Percentiles rank a stretch among this genome's conserved stretches.
Evolutionary conservation across 2,113 vertebrate genomes (phyloP).

Genomic region (Asarcornis scutulata): DNA sequence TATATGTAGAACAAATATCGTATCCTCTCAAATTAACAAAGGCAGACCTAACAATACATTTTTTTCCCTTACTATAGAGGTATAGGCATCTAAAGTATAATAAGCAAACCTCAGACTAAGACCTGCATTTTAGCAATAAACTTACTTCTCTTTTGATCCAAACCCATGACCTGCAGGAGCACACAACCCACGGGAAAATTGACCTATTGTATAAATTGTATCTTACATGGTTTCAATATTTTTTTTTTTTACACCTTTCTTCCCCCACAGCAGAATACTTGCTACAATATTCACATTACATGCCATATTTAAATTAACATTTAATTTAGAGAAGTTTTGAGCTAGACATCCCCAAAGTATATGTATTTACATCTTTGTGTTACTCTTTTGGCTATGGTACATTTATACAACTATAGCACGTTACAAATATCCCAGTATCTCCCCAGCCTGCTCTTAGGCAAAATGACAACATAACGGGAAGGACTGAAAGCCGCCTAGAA

Average conservation of each 20-base stretch:
- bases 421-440: not conserved
- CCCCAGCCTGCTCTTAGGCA: not conserved
- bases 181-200: not conserved
- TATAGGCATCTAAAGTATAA: not conserved
- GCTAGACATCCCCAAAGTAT: not conserved
- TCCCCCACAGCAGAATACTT: not conserved
- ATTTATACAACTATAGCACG: not conserved
- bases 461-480: not conserved
- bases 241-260: not conserved
- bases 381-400: not conserved
- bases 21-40: not conserved
- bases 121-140: not conserved
- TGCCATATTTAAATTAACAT: not conserved
- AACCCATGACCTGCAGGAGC: not conserved
- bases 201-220: not conserved
- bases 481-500: not conserved
- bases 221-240: not conserved
- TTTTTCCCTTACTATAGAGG: not conserved
- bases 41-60: not conserved
- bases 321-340: not conserved
- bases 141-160: not conserved
- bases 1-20: not conserved
- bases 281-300: not conserved
- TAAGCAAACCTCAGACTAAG: not conserved
- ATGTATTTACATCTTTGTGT: not conserved